Conservation (phyloP, 2,797 vertebrate genomes). For the Hoplostethus atlanticus region DNA sequence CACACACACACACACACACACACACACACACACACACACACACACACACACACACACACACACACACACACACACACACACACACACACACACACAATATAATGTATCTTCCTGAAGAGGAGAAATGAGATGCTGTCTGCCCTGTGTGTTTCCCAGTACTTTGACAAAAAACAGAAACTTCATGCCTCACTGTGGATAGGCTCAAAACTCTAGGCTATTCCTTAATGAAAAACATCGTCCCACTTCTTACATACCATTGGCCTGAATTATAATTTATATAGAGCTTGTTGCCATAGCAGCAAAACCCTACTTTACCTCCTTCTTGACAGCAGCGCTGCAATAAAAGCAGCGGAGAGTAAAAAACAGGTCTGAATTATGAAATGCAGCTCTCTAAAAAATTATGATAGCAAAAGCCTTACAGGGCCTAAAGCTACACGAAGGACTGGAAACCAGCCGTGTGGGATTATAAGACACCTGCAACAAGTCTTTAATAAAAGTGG, state of each 20-base stretch:
- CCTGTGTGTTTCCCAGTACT: constrained; percentile 20
- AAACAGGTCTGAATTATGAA: constrained; percentile 37
- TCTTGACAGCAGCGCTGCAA: constrained; percentile 45
- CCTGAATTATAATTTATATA: constrained; percentile 67
- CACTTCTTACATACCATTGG: constrained; percentile 33
- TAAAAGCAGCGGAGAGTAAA: constrained; percentile 36
- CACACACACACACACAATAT: constrained; percentile 35
- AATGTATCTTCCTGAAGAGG: constrained; percentile 55
- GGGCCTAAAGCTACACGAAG: constrained; percentile 49
- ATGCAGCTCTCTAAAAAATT: constrained; percentile 14
- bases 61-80: constrained; percentile 27
- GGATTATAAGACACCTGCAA: constrained; percentile 63
- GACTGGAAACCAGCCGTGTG: constrained; percentile 45
- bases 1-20: constrained; percentile 22
- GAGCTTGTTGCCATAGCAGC: constrained; percentile 74
- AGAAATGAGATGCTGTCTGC: constrained; percentile 46
- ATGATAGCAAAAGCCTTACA: constrained; percentile 46
- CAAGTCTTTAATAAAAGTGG: constrained; percentile 58
- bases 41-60: constrained; percentile 37
- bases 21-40: constrained; percentile 36
- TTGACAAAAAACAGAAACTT: constrained; percentile 35
- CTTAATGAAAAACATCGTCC: constrained; percentile 25
- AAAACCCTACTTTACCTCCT: constrained; percentile 43
- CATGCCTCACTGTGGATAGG: constrained; percentile 10
- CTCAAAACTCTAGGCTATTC: not conserved